These are phyloP conservation scores for Pantelozetes paolii DNA, from an alignment of 2,888 invertebrate genomes.

Conservation along the genomic window DNA sequence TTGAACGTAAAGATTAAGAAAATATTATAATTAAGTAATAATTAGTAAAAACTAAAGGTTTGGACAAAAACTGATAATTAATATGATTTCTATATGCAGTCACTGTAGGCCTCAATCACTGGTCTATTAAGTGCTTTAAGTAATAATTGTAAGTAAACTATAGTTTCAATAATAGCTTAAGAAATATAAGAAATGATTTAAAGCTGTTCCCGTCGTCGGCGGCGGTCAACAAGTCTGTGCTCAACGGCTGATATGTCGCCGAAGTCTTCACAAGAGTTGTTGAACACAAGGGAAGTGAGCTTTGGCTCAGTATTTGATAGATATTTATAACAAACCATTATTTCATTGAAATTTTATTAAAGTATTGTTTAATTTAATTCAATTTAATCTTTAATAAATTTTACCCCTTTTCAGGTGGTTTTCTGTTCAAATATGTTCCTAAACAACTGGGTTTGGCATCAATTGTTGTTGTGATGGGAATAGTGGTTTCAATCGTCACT, in stretches of 20 bases:
- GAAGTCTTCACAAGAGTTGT: not conserved
- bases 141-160: not conserved
- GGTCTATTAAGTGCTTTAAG: not conserved
- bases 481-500: constrained; percentile 30
- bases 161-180: not conserved
- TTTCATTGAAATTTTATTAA: too few relatives aligned
- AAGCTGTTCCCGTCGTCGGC: not conserved
- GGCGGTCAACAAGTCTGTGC: not conserved
- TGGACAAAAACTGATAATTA: not conserved
- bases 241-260: constrained; percentile 4
- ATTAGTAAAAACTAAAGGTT: not conserved
- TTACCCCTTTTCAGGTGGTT: constrained; percentile 34
- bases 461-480: constrained; percentile 5
- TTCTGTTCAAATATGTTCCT: constrained; percentile 33
- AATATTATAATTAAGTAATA: not conserved
- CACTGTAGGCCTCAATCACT: constrained; percentile 9
- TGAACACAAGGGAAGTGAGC: constrained; percentile 4
- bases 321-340: too few relatives aligned
- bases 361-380: too few relatives aligned
- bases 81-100: not conserved
- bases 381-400: too few relatives aligned
- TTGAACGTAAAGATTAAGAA: not conserved
- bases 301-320: not conserved
- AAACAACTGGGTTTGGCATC: constrained; percentile 30
- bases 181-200: not conserved